phyloP scores from a whole-genome alignment of 1,140 invertebrate genomes.

The Tyrophagus putrescentiae region DNA sequence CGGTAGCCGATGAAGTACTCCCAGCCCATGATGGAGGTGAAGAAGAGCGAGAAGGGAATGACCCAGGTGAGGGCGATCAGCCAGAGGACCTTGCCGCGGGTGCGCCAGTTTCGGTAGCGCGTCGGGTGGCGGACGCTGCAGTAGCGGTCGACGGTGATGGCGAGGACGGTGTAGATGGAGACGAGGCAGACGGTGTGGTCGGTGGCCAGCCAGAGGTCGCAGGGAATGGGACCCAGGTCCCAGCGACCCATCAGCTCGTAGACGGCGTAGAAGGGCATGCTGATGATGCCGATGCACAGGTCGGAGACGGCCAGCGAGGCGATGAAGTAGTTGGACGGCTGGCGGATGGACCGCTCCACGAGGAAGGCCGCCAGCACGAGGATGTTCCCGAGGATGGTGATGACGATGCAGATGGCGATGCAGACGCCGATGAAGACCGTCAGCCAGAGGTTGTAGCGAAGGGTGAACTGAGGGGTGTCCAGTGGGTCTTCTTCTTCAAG shows the following conservation, averaged over 20 bases:
- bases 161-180: slow-evolving; percentile 94
- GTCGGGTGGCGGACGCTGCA: slow-evolving; percentile 98
- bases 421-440: slow-evolving; percentile 79
- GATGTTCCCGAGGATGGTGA: slow-evolving; percentile 89
- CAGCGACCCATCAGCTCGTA: slow-evolving; percentile 88
- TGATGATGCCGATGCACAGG: slow-evolving; percentile 76
- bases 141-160: slow-evolving; percentile 96
- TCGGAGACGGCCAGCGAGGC: slow-evolving; percentile 94
- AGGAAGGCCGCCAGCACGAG: slow-evolving; percentile 90
- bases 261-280: slow-evolving; percentile 56
- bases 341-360: slow-evolving; percentile 87
- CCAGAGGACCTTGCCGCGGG: slow-evolving; percentile 74
- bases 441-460: slow-evolving; percentile 77
- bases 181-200: slow-evolving; percentile 98
- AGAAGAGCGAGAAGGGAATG: slow-evolving; percentile 86
- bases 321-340: slow-evolving; percentile 99
- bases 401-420: slow-evolving; percentile 67
- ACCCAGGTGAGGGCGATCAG: slow-evolving; percentile 83
- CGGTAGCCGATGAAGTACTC: slow-evolving; percentile 87
- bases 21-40: slow-evolving; percentile 98
- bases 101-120: slow-evolving; percentile 90
- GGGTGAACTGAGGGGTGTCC: slow-evolving; percentile 27
- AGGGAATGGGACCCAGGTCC: slow-evolving; percentile 87
- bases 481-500: no score
- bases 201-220: slow-evolving; percentile 95